Percentiles rank a stretch among this genome's conserved stretches.
Evolutionary conservation across 2,888 invertebrate genomes (phyloP).

Genomic region (Noctua fimbriata): DNA sequence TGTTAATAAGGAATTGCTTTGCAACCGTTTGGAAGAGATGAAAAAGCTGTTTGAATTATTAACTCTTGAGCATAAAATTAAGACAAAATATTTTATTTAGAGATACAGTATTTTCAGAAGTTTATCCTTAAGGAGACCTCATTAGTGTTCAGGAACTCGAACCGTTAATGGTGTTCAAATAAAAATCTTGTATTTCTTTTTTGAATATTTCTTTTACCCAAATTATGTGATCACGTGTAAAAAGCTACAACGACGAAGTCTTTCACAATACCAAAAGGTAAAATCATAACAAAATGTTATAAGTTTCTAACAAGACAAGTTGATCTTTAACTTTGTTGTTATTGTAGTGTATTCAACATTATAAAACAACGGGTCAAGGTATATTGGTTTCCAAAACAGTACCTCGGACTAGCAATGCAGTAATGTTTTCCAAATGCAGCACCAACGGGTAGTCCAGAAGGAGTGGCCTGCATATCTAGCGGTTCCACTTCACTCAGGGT

Average conservation of each 20-base stretch:
- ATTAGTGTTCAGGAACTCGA: constrained; percentile 28
- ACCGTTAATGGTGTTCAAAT: neutral
- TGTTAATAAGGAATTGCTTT: constrained; percentile 54
- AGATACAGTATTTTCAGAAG: constrained; percentile 21
- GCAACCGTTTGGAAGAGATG: constrained; percentile 40
- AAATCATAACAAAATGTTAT: neutral
- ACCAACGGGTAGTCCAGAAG: constrained; percentile 94
- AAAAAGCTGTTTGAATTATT: constrained; percentile 44
- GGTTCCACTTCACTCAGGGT: constrained; percentile 94
- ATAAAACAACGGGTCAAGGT: neutral
- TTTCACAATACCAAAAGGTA: neutral
- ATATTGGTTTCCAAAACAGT: neutral
- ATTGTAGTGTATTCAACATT: neutral
- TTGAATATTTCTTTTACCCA: neutral
- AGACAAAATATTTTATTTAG: constrained; percentile 31
- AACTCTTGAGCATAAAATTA: constrained; percentile 41
- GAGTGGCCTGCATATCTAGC: constrained; percentile 93
- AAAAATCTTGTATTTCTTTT: constrained; percentile 32
- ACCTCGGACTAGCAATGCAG: neutral
- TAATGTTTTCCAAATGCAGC: constrained; percentile 85
- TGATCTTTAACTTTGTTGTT: neutral
- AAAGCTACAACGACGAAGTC: neutral
- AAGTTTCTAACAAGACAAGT: neutral
- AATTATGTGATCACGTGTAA: neutral
- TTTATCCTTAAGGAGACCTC: constrained; percentile 16